Evolutionary conservation across 2,888 invertebrate genomes (phyloP).

Genomic region (Drosophila subquinaria): DNA sequence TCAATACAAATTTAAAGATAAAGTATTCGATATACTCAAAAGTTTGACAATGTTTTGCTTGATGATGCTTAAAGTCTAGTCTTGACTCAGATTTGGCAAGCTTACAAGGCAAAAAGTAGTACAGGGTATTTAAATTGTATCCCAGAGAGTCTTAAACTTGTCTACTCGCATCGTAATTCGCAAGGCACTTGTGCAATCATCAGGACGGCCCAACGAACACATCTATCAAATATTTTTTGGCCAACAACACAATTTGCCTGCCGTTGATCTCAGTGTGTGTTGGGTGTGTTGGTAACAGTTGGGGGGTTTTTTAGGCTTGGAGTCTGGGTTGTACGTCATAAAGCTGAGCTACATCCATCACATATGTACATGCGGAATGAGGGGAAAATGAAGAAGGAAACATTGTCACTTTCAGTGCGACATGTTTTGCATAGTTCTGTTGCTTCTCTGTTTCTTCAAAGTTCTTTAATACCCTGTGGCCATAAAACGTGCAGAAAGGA

Average conservation of each 20-base stretch:
- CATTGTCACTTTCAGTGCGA: conserved; percentile 68
- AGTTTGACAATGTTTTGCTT: no score
- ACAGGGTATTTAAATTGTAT: conserved; percentile 13
- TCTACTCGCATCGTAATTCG: conserved; percentile 18
- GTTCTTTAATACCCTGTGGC: conserved; percentile 12
- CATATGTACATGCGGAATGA: conserved; percentile 13
- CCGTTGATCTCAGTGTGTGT: conserved; percentile 22
- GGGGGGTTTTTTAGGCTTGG: neutral
- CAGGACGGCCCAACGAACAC: conserved; percentile 23
- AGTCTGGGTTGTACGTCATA: conserved; percentile 50
- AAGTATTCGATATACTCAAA: no score
- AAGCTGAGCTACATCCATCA: conserved; percentile 73
- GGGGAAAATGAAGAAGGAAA: conserved; percentile 19
- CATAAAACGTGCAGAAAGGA: neutral
- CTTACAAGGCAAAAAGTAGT: neutral
- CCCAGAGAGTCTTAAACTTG: neutral
- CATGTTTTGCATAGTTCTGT: conserved; percentile 65
- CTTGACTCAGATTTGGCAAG: neutral
- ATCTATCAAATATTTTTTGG: conserved; percentile 63
- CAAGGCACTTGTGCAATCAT: conserved; percentile 36
- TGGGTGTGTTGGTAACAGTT: conserved; percentile 4
- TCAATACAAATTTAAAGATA: no score
- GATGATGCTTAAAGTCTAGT: neutral
- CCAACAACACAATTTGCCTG: conserved; percentile 53
- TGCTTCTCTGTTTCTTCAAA: conserved; percentile 16